These are phyloP conservation scores for Pungitius pungitius DNA, from an alignment of 2,113 vertebrate genomes.

Conservation along the genomic window DNA sequence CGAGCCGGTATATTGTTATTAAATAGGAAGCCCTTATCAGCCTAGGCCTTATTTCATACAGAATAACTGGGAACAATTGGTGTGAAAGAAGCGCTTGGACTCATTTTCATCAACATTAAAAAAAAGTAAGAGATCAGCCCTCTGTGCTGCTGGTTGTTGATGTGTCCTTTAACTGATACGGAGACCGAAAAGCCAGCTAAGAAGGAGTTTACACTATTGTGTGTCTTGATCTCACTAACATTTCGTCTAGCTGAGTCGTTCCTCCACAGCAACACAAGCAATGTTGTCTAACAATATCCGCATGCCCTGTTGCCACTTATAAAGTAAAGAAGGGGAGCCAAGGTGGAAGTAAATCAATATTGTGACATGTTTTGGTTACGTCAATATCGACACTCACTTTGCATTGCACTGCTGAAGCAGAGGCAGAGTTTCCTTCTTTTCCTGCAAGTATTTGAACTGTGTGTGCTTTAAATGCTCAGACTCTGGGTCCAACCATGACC, in stretches of 20 bases:
- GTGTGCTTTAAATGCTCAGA: background rate
- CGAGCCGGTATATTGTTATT: background rate
- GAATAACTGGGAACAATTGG: background rate
- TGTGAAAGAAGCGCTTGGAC: background rate
- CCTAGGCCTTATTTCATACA: background rate
- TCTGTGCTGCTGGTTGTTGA: constrained; percentile 25
- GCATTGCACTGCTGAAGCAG: background rate
- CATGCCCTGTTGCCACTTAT: background rate
- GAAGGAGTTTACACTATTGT: constrained; percentile 55
- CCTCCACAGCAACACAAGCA: constrained; percentile 5
- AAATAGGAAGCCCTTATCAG: background rate
- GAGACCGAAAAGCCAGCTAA: constrained; percentile 46
- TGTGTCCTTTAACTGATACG: constrained; percentile 49
- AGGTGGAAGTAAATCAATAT: background rate
- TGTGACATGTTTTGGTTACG: background rate
- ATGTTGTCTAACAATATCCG: background rate
- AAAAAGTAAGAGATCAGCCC: constrained; percentile 19
- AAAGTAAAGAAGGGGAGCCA: background rate
- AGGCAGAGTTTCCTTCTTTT: background rate
- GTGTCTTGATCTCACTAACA: constrained; percentile 40
- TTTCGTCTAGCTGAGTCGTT: constrained; percentile 5
- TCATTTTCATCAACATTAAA: background rate
- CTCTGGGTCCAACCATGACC: background rate
- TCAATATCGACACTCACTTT: background rate
- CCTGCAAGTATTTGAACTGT: background rate